Evolutionary conservation across 2,113 vertebrate species (phyloP).

Genomic region (Limnothrissa miodon): DNA sequence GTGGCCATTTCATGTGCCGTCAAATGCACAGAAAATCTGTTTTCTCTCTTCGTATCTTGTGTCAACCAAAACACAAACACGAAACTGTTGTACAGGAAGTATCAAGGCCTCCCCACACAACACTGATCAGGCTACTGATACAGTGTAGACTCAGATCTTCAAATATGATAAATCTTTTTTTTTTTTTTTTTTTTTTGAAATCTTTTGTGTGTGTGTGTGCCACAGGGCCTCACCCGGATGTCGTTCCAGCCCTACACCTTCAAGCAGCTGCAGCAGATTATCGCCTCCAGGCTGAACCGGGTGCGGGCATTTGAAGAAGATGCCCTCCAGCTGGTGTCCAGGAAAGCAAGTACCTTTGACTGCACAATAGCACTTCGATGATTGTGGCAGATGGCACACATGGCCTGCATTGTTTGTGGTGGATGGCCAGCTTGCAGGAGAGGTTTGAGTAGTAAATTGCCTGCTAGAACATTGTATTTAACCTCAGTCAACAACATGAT

Average conservation of each 20-base stretch:
- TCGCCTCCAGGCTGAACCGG: slow-evolving; percentile 81
- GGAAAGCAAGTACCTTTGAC: slow-evolving; percentile 77
- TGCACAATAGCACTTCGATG: too few relatives aligned
- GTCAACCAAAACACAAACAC: too few relatives aligned
- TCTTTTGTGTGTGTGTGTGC: background rate
- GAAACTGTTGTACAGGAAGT: too few relatives aligned
- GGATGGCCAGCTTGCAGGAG: too few relatives aligned
- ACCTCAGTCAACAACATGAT: background rate
- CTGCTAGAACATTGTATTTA: background rate
- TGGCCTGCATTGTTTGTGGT: background rate
- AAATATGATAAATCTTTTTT: background rate
- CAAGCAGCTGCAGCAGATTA: slow-evolving; percentile 90
- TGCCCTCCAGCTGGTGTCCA: slow-evolving; percentile 88
- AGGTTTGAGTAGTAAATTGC: too few relatives aligned
- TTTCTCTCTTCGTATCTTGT: too few relatives aligned
- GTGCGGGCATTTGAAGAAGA: slow-evolving; percentile 92
- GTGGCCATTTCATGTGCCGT: too few relatives aligned
- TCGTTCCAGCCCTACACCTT: slow-evolving; percentile 95
- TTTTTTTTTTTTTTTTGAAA: background rate
- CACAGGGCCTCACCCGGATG: slow-evolving; percentile 92
- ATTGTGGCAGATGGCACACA: too few relatives aligned
- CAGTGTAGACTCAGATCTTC: background rate
- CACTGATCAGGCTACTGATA: background rate
- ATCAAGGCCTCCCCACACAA: too few relatives aligned
- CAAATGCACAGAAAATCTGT: too few relatives aligned